These are phyloP conservation scores for Sorex fumeus DNA, from an alignment of 2,113 vertebrate genomes.

Conservation along the genomic window DNA sequence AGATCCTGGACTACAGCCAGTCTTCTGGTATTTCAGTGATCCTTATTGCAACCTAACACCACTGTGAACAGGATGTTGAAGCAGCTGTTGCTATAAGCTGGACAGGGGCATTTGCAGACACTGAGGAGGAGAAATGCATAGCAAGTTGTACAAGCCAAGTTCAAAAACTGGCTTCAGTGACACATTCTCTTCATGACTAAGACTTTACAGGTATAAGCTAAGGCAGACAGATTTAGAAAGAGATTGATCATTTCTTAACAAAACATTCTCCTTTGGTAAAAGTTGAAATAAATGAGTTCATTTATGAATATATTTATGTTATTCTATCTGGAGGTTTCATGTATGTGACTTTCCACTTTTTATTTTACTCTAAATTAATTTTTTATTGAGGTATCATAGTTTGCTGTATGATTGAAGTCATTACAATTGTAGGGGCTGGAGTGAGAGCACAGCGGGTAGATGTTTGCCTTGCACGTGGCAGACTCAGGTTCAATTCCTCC, in stretches of 20 bases:
- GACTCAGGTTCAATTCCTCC: too few relatives aligned
- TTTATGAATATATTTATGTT: constrained; percentile 7
- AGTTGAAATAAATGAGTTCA: constrained; percentile 23
- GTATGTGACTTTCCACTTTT: not conserved
- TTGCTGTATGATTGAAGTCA: too few relatives aligned
- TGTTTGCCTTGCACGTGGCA: too few relatives aligned
- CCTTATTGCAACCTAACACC: constrained; percentile 75
- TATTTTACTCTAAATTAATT: too few relatives aligned
- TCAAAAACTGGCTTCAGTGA: constrained; percentile 37
- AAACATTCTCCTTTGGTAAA: constrained; percentile 7
- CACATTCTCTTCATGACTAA: constrained; percentile 32
- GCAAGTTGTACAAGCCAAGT: constrained; percentile 19
- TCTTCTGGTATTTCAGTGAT: constrained; percentile 76
- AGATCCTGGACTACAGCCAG: constrained; percentile 74
- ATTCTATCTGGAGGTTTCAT: not conserved
- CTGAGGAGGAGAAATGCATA: constrained; percentile 23
- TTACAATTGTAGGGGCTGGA: too few relatives aligned
- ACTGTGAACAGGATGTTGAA: constrained; percentile 83
- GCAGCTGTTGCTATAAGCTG: constrained; percentile 77
- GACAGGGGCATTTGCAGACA: constrained; percentile 42
- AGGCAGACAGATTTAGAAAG: not conserved
- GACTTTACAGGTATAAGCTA: not conserved
- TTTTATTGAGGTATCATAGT: too few relatives aligned
- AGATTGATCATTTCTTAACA: not conserved
- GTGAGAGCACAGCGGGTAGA: too few relatives aligned